Percentiles rank a stretch among this genome's conserved stretches.
Evolutionary conservation across 2,797 vertebrate species (phyloP).

Genomic region (Cossypha dichroa): DNA sequence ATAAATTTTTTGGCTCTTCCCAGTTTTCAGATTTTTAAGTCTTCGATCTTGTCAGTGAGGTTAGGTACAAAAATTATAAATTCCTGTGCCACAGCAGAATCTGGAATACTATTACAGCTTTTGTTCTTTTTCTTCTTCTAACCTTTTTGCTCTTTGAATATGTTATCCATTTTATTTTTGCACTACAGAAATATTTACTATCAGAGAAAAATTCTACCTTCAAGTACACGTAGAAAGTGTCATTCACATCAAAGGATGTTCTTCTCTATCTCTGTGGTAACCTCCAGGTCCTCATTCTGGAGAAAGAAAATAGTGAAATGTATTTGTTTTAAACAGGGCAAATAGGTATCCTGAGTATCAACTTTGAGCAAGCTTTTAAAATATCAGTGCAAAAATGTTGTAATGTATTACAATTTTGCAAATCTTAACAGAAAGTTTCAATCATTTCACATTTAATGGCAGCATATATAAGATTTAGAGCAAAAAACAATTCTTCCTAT

Average conservation of each 20-base stretch:
- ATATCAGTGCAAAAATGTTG: background rate
- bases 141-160: background rate
- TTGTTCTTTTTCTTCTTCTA: background rate
- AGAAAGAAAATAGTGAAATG: background rate
- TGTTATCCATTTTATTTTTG: background rate
- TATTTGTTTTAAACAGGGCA: background rate
- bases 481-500: background rate
- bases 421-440: background rate
- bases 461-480: background rate
- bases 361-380: background rate
- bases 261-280: background rate
- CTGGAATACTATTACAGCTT: background rate
- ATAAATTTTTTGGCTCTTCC: accelerated
- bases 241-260: background rate
- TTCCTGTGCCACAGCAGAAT: background rate
- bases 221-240: background rate
- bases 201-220: background rate
- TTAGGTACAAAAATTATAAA: background rate
- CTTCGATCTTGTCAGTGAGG: background rate
- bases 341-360: background rate
- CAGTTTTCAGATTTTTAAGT: background rate
- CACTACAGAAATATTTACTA: background rate
- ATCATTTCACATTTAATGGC: background rate
- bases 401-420: background rate
- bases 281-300: background rate